Evolutionary conservation across 1,140 invertebrate species (phyloP), one percentile per base, ranked within the genome.

Genomic region (Trissolcus basalis): DNA sequence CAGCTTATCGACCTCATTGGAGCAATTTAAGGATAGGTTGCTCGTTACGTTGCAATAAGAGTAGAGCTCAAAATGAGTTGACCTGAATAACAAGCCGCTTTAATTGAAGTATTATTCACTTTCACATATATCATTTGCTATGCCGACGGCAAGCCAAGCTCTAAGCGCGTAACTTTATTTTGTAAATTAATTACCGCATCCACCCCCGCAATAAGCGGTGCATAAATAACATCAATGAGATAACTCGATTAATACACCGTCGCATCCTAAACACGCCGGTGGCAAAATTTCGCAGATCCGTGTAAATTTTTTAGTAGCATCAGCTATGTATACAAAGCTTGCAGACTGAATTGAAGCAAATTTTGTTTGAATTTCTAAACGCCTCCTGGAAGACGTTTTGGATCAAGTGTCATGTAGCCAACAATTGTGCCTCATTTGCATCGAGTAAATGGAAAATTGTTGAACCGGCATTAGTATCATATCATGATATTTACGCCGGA

Each of bases 371-470:
- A n/a, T n/a, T n/a, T n/a, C n/a, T n/a, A n/a, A n/a, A n/a, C n/a
- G n/a, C n/a, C n/a, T n/a, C n/a, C n/a, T n/a, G n/a, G n/a, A n/a
- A n/a, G n/a, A n/a, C n/a, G n/a, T n/a, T n/a, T n/a, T n/a, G n/a
- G n/a, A n/a, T n/a, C n/a, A n/a, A n/a, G n/a, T n/a, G n/a, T n/a
- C n/a, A n/a, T n/a, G n/a, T n/a, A n/a, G n/a, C n/a, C n/a, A n/a
- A 44, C 41, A 39, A 59, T 59, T 59, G 44, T 33, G 11, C 10
- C 45, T 59, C 44, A 49, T 59, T 49, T 59, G 45, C 44, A 19
- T 36, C 6, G 56, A 2, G 33, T 36, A 59, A 59, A 59, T 59
- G 44, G 56, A 36, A 59, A 59, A 59, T 59, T 59, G 56, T 49
- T 33, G 33, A 48, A 59, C 13, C 10, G 48, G 44, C 19, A 48